Conservation (phyloP, 2,888 invertebrate genomes). For the Idaea straminata region DNA sequence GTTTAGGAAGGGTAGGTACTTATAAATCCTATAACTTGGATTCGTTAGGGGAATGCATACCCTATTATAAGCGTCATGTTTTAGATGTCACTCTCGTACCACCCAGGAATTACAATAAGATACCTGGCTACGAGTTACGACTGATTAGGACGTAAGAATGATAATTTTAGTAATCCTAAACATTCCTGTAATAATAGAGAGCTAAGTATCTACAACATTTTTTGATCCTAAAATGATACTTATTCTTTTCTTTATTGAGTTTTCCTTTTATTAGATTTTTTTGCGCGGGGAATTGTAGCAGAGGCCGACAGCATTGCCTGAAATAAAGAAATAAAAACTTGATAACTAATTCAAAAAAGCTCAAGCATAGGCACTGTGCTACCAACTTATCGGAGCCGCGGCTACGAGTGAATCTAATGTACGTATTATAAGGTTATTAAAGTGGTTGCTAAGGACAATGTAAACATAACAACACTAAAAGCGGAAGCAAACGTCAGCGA, state of each 20-base stretch:
- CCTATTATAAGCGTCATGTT: too few species aligned
- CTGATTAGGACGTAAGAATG: not conserved
- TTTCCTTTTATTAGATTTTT: slow-evolving; percentile 87
- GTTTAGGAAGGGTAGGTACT: not conserved
- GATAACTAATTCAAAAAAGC: slow-evolving; percentile 63
- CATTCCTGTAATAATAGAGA: slow-evolving; percentile 1
- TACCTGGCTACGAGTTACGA: too few species aligned
- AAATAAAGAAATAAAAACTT: slow-evolving; percentile 72
- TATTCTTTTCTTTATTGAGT: slow-evolving; percentile 54
- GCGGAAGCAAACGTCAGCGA: not conserved
- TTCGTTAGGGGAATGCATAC: too few species aligned
- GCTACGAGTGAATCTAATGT: not conserved
- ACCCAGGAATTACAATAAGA: too few species aligned
- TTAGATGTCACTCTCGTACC: too few species aligned
- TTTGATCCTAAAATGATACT: slow-evolving; percentile 7
- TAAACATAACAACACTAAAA: not conserved
- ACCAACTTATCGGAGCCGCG: not conserved
- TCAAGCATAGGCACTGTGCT: slow-evolving; percentile 36
- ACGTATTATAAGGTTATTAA: not conserved
- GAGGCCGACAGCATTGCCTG: slow-evolving; percentile 84
- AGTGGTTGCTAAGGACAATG: not conserved
- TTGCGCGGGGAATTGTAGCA: slow-evolving; percentile 87
- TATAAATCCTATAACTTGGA: too few species aligned
- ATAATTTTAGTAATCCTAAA: slow-evolving; percentile 3
- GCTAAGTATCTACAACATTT: not conserved